Base-by-base conservation (phyloP, 1,140 invertebrate species). In the Lepidotrigona ventralis region DNA sequence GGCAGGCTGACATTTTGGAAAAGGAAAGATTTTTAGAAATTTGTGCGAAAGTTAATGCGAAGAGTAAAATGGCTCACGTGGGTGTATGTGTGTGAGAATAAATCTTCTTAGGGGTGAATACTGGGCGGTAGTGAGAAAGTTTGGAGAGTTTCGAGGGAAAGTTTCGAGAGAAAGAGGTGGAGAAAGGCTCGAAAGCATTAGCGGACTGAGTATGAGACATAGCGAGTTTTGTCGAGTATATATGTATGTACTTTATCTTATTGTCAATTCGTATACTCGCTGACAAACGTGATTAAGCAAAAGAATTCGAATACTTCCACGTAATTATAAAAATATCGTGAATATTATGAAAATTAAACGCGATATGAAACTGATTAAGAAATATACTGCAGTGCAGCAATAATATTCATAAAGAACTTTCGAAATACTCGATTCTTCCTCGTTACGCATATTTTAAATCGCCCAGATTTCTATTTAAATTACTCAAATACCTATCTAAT, bases 91-190 rank as follows among this genome's bases (percentile, higher is more conserved):
- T 21, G 26, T 14, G 29, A 58, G 72, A 58, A 58, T 74, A 74
- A 74, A 74, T 74, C 53, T 56, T 74, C 72, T 74, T 56, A 74
- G 56, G 72, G 29, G 26, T 29, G 72, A 74, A 74, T 29, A 33
- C 21, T 29, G 53, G 26, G 12, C 23, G 72, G 71, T n/a, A 51
- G 71, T 19, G 71, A 23, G 53, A 74, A 74, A 74, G 53, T 74
- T 74, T 74, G 19, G 29, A 74, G 29, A 56, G 53, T 74, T 74
- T 56, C 19, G 26, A 56, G 72, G 19, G 53, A 74, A 58, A 74
- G 72, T 74, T n/a, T 56, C 14, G 29, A 23, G 53, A 15, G 72
- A 74, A 74, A 74, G 53, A 56, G 53, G 53, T 21, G 53, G 72
- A 29, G 21, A 54, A 46, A 74, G 53, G 33, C 39, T 54, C 15